phyloP scores from a whole-genome alignment of 2,113 vertebrate genomes.

The Serilophus lunatus region DNA sequence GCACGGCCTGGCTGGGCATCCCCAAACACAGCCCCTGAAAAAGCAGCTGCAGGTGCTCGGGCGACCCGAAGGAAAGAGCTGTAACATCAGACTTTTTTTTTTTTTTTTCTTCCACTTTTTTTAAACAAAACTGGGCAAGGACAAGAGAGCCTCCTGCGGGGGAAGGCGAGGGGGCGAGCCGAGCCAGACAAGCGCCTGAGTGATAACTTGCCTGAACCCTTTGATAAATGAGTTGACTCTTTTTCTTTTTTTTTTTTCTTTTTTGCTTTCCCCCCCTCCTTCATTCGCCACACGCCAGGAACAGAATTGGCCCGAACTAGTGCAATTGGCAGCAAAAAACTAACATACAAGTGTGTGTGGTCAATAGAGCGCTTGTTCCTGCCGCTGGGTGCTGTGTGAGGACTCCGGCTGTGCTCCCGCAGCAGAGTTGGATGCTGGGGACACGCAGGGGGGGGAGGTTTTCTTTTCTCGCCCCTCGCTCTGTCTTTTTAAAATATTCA shows the following conservation, averaged over 20 bases:
- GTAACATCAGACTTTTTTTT: background rate
- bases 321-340: slow-evolving; percentile 62
- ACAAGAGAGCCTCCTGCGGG: slow-evolving; percentile 49
- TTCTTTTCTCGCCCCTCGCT: background rate
- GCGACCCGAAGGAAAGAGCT: background rate
- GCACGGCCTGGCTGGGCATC: background rate
- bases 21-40: background rate
- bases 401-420: background rate
- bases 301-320: slow-evolving; percentile 48
- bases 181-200: slow-evolving; percentile 49
- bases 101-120: background rate
- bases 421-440: background rate
- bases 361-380: slow-evolving; percentile 59
- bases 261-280: background rate
- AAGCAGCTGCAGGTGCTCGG: slow-evolving; percentile 10
- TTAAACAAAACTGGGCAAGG: slow-evolving; percentile 18
- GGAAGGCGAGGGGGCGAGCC: background rate
- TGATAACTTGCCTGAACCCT: slow-evolving; percentile 65
- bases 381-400: slow-evolving; percentile 43
- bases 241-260: background rate
- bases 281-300: slow-evolving; percentile 40
- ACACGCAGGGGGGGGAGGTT: background rate
- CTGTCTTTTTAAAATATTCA: slow-evolving; percentile 43
- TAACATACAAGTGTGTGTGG: slow-evolving; percentile 63
- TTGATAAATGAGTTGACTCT: slow-evolving; percentile 55